phyloP scores from a whole-genome alignment of 2,113 vertebrate species.

The Eublepharis macularius region DNA sequence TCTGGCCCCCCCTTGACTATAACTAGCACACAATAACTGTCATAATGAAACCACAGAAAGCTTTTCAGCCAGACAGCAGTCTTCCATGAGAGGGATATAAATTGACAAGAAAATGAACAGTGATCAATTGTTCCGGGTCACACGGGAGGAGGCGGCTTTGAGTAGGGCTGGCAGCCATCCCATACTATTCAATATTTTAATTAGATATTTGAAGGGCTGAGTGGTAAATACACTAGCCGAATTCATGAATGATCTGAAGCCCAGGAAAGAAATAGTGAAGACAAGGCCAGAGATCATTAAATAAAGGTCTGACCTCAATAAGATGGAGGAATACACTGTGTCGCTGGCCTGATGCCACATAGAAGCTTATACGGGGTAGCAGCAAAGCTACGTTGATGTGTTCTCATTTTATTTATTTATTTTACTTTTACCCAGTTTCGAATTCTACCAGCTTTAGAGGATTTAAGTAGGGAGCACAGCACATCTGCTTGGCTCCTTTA shows the following conservation, averaged over 20 bases:
- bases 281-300: slow-evolving; percentile 14
- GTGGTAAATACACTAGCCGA: slow-evolving; percentile 27
- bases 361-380: slow-evolving; percentile 1
- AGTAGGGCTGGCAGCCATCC: background rate
- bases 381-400: background rate
- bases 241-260: slow-evolving; percentile 28
- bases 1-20: background rate
- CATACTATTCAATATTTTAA: slow-evolving; percentile 38
- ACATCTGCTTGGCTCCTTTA: background rate
- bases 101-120: background rate
- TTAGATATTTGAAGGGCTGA: slow-evolving; percentile 39
- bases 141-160: background rate
- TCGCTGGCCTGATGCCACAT: slow-evolving; percentile 21
- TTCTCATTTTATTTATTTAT: no score
- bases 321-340: background rate
- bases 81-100: background rate
- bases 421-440: slow-evolving; percentile 1
- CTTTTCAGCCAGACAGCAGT: background rate
- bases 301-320: slow-evolving; percentile 27
- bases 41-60: slow-evolving; percentile 8
- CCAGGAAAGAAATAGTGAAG: slow-evolving; percentile 16
- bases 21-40: slow-evolving; percentile 9
- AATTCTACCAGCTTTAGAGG: slow-evolving; percentile 7
- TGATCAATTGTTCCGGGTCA: background rate
- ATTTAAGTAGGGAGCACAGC: slow-evolving; percentile 4